These are phyloP conservation scores for Cephus nigrinus DNA, from an alignment of 2,888 invertebrate species.

Conservation along the genomic window DNA sequence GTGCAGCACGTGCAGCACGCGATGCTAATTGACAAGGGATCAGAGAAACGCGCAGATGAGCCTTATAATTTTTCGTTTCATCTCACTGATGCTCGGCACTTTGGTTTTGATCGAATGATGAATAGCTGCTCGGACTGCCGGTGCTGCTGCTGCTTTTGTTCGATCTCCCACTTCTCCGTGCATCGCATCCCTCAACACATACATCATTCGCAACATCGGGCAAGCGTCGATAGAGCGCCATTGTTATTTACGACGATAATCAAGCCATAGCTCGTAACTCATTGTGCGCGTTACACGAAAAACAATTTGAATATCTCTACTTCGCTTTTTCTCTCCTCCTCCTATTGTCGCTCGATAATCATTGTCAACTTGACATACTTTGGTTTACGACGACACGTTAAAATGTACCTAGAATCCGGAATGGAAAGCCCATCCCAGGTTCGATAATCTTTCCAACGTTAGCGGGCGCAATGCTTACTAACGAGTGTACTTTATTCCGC, in stretches of 20 bases:
- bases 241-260: conserved; percentile 58
- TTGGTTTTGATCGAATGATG: too few species aligned
- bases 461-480: conserved; percentile 47
- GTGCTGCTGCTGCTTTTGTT: too few species aligned
- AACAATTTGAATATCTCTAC: background rate
- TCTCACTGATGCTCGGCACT: background rate
- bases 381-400: too few species aligned
- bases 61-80: conserved; percentile 30
- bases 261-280: conserved; percentile 31
- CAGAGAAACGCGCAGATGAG: conserved; percentile 37
- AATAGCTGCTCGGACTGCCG: too few species aligned
- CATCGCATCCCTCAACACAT: conserved; percentile 31
- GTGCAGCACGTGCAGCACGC: too few species aligned
- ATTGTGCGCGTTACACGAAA: background rate
- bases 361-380: too few species aligned
- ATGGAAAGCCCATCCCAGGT: background rate
- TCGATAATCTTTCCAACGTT: conserved; percentile 52
- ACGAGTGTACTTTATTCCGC: conserved; percentile 57
- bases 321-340: too few species aligned
- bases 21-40: too few species aligned
- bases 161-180: too few species aligned
- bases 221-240: conserved; percentile 48
- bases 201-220: conserved; percentile 48
- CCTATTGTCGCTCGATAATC: too few species aligned
- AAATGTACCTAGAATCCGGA: background rate